A percentile compares a stretch with the other conserved stretches of the same genome.
phyloP scores from a whole-genome alignment of 2,888 invertebrate genomes.

The Ophioninae sp. region DNA sequence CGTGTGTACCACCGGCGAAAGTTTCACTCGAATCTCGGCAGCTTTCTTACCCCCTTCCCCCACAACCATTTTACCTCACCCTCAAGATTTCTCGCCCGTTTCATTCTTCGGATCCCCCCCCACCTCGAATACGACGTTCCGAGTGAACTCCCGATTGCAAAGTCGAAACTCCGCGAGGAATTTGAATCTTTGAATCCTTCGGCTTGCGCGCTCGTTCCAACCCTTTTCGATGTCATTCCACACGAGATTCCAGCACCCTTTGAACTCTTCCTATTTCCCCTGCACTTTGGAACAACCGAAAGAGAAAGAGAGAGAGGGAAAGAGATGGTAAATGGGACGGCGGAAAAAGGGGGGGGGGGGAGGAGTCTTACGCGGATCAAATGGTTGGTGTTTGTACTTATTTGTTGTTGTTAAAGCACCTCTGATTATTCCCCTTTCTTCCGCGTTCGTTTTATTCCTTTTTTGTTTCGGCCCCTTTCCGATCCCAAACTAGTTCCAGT shows the following conservation, averaged over 20 bases:
- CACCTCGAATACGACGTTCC: constrained; percentile 50
- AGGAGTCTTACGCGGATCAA: neutral
- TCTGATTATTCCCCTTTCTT: neutral
- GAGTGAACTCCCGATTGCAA: constrained; percentile 29
- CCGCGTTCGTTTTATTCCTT: too few relatives aligned
- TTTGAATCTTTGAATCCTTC: constrained; percentile 46
- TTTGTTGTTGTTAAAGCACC: neutral
- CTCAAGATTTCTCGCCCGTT: neutral
- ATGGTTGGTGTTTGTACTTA: neutral
- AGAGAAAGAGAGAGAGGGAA: neutral
- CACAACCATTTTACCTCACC: constrained; percentile 2
- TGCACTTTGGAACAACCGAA: neutral
- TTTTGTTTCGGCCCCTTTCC: neutral
- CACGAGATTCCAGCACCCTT: constrained; percentile 37
- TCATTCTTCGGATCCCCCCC: constrained; percentile 30
- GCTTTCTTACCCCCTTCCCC: neutral
- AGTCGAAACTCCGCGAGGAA: constrained; percentile 33
- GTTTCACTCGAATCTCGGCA: constrained; percentile 7
- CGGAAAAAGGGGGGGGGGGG: too few relatives aligned
- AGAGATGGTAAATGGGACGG: neutral
- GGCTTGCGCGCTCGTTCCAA: neutral
- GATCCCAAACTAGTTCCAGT: too few relatives aligned
- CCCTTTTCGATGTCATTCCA: constrained; percentile 14
- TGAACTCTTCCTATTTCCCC: constrained; percentile 42
- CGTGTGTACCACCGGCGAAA: constrained; percentile 16